Evolutionary conservation across 2,113 vertebrate genomes (phyloP), one percentile per base, ranked within the genome.

Genomic region (Hydrochoerus hydrochaeris): DNA sequence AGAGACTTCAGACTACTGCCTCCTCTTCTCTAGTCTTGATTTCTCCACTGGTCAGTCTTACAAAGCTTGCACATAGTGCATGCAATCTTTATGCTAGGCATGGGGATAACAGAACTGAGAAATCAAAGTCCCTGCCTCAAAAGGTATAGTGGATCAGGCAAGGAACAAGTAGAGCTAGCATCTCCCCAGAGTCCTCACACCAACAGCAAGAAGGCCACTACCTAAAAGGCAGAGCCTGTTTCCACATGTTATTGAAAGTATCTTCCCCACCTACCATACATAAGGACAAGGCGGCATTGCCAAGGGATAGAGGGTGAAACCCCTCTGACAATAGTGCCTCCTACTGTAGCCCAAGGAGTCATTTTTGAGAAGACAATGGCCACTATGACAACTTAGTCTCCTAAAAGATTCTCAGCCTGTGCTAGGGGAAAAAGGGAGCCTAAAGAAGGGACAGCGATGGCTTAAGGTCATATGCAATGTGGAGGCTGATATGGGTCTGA

Each of bases 21-120:
- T 44, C n/a, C n/a, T 92, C 57, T 78, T 85, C 69, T 69, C 44
- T 88, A 46, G 44, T 65, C 32, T 26, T 69, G 69, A 71, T 63
- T 35, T 62, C 30, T 12, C n/a, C 16, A 4, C 41, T 22, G 69
- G 44, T 65, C 30, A 86, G 11, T 32, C 75, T 32, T 49, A 30
- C 44, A 78, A 57, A 41, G 13, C 24, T 26, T 41, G n/a, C 58
- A 17, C 8, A 7, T 77, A 7, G 26, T 85, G 0, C 54, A 58
- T 7, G 49, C 52, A 24, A 26, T 19, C 10, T 73, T 73, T 52
- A 38, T 85, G 57, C 26, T 8, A 28, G 41, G n/a, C 11, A n/a
- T 16, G 7, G 28, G 54, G 28, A 17, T 32, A 3, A 12, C 0
- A 32, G 28, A 95, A 57, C 6, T 11, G n/a, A 67, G n/a, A 81